Conservation (phyloP, 2,797 vertebrate genomes). For the Sebastes reedi region DNA sequence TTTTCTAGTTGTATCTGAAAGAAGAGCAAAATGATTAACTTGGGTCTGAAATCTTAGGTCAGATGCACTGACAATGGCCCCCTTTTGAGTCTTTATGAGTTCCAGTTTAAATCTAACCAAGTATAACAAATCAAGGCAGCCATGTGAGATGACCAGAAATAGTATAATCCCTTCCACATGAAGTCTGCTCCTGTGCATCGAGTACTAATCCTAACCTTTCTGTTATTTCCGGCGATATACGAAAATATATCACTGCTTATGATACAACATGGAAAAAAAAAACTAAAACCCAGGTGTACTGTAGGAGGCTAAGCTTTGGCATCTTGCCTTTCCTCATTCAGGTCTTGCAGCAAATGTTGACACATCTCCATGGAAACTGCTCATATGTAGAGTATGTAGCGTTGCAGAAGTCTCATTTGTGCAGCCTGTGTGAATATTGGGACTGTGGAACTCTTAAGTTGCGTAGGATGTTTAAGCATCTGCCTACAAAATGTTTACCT, state of each 20-base stretch:
- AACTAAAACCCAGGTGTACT: slow-evolving; percentile 1
- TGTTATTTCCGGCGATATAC: neutral
- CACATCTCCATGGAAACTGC: slow-evolving; percentile 63
- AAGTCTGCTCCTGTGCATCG: neutral
- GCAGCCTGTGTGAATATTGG: slow-evolving; percentile 5
- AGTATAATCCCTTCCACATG: slow-evolving; percentile 1
- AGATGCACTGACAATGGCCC: neutral
- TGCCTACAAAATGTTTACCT: neutral
- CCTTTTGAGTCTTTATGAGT: neutral
- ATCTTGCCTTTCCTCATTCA: slow-evolving; percentile 49
- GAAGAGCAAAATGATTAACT: neutral
- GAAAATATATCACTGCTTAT: slow-evolving; percentile 28
- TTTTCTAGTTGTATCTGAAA: neutral
- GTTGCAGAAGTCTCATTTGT: slow-evolving; percentile 16
- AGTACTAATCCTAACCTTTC: neutral
- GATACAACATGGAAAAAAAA: slow-evolving; percentile 15
- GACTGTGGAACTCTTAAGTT: slow-evolving; percentile 22
- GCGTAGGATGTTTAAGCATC: slow-evolving; percentile 18
- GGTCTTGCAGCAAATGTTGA: slow-evolving; percentile 57
- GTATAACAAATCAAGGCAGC: slow-evolving; percentile 18
- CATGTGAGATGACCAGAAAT: slow-evolving; percentile 8
- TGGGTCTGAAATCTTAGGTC: neutral
- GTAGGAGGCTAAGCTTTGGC: slow-evolving; percentile 49
- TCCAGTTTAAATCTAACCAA: slow-evolving; percentile 26
- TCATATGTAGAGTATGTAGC: slow-evolving; percentile 23